Evolutionary conservation across 2,888 invertebrate species (phyloP).

Genomic region (Ctena decussata): DNA sequence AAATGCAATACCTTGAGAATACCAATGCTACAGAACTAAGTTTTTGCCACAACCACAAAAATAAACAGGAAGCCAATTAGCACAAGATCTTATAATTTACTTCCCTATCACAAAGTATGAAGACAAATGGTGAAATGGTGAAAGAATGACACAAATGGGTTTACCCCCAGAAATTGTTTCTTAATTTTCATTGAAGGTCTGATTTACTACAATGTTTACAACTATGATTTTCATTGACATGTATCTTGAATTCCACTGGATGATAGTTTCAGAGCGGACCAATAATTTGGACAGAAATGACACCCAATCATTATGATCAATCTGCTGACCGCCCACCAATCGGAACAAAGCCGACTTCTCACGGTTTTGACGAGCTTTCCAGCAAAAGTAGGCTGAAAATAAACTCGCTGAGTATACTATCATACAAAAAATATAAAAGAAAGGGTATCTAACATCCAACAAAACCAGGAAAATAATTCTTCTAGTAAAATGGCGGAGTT

Average conservation of each 20-base stretch:
- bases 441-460: neutral
- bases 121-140: too few relatives aligned
- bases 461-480: neutral
- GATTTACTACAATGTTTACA: conserved; percentile 32
- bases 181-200: conserved; percentile 35
- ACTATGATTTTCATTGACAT: conserved; percentile 29
- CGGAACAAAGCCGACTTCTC: conserved; percentile 31
- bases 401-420: too few relatives aligned
- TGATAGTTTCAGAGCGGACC: conserved; percentile 73
- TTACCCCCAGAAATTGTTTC: too few relatives aligned
- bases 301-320: conserved; percentile 81
- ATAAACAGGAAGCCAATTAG: too few relatives aligned
- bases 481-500: neutral
- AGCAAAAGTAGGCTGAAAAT: too few relatives aligned
- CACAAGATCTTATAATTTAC: too few relatives aligned
- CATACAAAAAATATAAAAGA: too few relatives aligned
- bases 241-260: conserved; percentile 54
- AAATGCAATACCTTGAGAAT: too few relatives aligned
- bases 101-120: too few relatives aligned
- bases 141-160: too few relatives aligned
- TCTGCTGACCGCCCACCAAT: conserved; percentile 82
- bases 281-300: conserved; percentile 83
- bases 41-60: too few relatives aligned
- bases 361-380: neutral
- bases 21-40: too few relatives aligned